Percentiles rank a stretch among this genome's conserved stretches.
Conservation (phyloP, 1,140 invertebrate species). For the Drosophila leontia region DNA sequence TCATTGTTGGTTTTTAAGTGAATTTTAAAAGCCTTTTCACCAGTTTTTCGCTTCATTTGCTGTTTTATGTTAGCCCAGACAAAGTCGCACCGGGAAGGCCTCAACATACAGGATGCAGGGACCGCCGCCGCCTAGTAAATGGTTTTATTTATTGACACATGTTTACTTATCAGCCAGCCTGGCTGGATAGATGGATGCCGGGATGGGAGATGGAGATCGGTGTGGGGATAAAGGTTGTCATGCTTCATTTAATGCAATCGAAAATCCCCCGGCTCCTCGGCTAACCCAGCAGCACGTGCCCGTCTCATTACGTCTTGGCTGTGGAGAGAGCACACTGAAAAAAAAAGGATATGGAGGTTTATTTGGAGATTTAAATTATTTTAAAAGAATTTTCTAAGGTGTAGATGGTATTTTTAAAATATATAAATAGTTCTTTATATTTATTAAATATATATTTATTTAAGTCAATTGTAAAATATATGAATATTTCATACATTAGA, state of each 20-base stretch:
- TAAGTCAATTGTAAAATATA: too few relatives aligned
- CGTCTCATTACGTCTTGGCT: slow-evolving; percentile 33
- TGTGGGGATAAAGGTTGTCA: slow-evolving; percentile 57
- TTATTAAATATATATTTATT: too few relatives aligned
- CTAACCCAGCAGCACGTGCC: slow-evolving; percentile 34
- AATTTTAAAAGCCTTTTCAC: slow-evolving; percentile 79
- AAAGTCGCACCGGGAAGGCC: slow-evolving; percentile 18
- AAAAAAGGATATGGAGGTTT: not conserved
- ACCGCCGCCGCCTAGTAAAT: slow-evolving; percentile 58
- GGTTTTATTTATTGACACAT: slow-evolving; percentile 83
- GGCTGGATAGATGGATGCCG: slow-evolving; percentile 7
- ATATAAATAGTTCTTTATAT: not conserved
- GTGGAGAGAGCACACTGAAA: not conserved
- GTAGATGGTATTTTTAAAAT: too few relatives aligned
- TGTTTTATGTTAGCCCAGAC: slow-evolving; percentile 64
- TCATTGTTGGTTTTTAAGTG: slow-evolving; percentile 80
- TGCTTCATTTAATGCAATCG: slow-evolving; percentile 75
- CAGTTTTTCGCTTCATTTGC: slow-evolving; percentile 82
- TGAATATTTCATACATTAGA: too few relatives aligned
- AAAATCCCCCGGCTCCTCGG: slow-evolving; percentile 31
- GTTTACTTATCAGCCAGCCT: slow-evolving; percentile 65
- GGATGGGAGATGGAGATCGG: slow-evolving; percentile 6
- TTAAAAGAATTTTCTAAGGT: not conserved
- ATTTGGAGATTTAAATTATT: not conserved
- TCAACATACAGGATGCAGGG: slow-evolving; percentile 20